Conservation (phyloP, 2,888 invertebrate species). For the Hybos culiciformis region DNA sequence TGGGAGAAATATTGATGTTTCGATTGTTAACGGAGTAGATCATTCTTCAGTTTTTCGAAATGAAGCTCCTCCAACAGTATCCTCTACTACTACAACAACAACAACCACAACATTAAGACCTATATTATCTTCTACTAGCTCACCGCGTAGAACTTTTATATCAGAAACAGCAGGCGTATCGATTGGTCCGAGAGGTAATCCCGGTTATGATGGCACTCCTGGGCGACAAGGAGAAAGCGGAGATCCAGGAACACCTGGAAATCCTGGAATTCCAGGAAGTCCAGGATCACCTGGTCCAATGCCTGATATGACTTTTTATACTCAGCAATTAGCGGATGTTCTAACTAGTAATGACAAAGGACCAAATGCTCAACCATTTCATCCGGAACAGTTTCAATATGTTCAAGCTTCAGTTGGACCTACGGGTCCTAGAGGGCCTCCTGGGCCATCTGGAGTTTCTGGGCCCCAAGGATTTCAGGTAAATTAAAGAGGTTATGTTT, state of each 20-base stretch:
- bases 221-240: slow-evolving; percentile 25
- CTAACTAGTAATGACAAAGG: slow-evolving; percentile 65
- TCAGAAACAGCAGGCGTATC: slow-evolving; percentile 15
- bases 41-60: slow-evolving; percentile 10
- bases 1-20: slow-evolving; percentile 7
- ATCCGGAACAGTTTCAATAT: slow-evolving; percentile 57
- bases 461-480: slow-evolving; percentile 70
- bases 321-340: slow-evolving; percentile 58
- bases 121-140: not conserved
- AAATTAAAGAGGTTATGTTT: not conserved
- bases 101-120: slow-evolving; percentile 9
- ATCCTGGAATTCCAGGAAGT: slow-evolving; percentile 33
- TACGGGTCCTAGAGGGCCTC: slow-evolving; percentile 64
- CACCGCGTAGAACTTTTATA: no score
- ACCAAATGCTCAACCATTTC: slow-evolving; percentile 41
- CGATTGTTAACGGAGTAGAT: slow-evolving; percentile 6
- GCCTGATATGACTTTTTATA: slow-evolving; percentile 39
- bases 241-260: slow-evolving; percentile 21
- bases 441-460: slow-evolving; percentile 46
- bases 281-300: slow-evolving; percentile 53
- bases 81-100: slow-evolving; percentile 13
- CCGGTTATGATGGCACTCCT: slow-evolving; percentile 47
- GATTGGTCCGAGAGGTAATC: slow-evolving; percentile 44
- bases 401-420: slow-evolving; percentile 69
- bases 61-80: slow-evolving; percentile 12